Evolutionary conservation across 2,797 vertebrate genomes (phyloP), one percentile per base, ranked within the genome.

Genomic region (Urosaurus nigricauda): DNA sequence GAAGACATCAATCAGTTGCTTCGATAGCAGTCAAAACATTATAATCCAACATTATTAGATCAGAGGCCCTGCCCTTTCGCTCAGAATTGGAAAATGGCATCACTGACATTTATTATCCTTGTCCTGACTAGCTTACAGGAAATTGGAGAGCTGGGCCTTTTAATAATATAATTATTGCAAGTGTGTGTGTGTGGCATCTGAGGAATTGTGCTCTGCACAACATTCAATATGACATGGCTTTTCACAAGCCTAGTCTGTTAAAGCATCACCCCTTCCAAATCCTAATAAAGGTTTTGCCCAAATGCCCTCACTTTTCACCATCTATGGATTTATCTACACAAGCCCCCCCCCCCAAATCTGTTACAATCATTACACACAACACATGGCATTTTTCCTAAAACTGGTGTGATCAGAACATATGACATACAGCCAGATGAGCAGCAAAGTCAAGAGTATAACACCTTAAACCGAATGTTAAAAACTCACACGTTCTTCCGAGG

Each of bases 1-100:
- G 91, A 89, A 81, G 85, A 88, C 74, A 88, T 89, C 92, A 93
- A 91, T 63, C 83, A 86, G 19, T 68, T 29, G 37, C 88, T 95
- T 94, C 94, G 94, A 93, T 89, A 94, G 92, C 93, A 85, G 51
- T 81, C 81, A 90, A 73, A 87, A 83, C 87, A 85, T 77, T 75
- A 58, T 26, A 47, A 86, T 91, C 88, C 78, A 84, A 43, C 37
- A 90, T 51, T 35, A 93, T 1, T 4, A 86, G 88, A 88, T 83
- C 92, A 93, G 85, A 60, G 0, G 0, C 29, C 37, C 26, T 32
- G 37, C 24, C 43, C 87, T 91, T 91, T 90, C 78, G 84, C 87
- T 91, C 60, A 90, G 13, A 83, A 86, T 1, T 21, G 63, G 70
- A 89, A 75, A 89, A 93, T 53, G 86, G 43, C 37, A 87, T 63